Conservation (phyloP, 2,113 vertebrate species). For the Pandion haliaetus region DNA sequence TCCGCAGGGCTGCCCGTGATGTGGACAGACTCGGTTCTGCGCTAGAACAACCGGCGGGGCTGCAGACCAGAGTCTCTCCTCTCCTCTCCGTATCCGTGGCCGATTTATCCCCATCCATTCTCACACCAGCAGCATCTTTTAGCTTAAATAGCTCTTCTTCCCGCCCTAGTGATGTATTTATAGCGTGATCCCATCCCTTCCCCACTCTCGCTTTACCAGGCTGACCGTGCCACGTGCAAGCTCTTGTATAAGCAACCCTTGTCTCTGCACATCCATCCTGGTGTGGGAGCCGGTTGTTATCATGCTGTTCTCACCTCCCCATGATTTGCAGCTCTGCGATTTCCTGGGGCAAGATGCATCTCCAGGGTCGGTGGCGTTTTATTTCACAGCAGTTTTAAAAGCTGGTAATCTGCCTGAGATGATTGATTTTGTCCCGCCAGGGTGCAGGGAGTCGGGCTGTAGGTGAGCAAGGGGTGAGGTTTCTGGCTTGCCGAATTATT, state of each 20-base stretch:
- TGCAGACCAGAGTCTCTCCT: neutral
- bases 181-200: neutral
- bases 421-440: neutral
- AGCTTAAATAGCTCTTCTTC: neutral
- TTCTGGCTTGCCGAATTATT: neutral
- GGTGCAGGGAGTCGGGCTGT: neutral
- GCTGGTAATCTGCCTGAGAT: neutral
- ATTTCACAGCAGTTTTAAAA: neutral
- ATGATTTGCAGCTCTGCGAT: neutral
- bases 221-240: neutral
- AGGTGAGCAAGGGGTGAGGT: neutral
- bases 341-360: neutral
- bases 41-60: neutral
- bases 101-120: neutral
- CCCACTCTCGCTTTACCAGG: neutral
- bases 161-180: neutral
- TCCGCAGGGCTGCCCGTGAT: neutral
- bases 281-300: neutral
- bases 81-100: fast-evolving
- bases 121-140: neutral
- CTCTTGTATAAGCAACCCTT: neutral
- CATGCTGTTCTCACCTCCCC: neutral
- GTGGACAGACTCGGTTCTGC: neutral
- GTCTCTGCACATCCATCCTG: neutral
- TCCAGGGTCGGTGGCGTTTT: neutral